Evolutionary conservation across 2,797 vertebrate species (phyloP).

Genomic region (Notolabrus celidotus): DNA sequence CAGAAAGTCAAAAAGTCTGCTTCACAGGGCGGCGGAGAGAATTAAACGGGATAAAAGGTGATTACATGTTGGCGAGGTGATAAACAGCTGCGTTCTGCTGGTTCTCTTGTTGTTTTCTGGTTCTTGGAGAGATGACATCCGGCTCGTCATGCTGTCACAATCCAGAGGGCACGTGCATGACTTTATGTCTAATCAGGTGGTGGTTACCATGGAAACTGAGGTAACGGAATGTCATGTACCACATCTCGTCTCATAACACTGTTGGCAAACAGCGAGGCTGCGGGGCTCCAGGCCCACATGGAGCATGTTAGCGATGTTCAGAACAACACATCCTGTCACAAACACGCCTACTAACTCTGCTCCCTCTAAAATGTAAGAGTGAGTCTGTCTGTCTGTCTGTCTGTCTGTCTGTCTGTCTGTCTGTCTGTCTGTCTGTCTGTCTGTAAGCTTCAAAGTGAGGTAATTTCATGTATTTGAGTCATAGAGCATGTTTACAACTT

Average conservation of each 20-base stretch:
- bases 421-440: background rate
- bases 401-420: background rate
- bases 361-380: conserved; percentile 18
- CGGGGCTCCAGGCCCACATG: conserved; percentile 57
- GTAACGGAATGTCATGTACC: conserved; percentile 73
- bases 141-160: conserved; percentile 67
- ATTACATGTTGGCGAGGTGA: conserved; percentile 19
- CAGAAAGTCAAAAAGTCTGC: conserved; percentile 52
- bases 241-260: conserved; percentile 63
- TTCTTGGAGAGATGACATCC: conserved; percentile 67
- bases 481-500: too few species aligned
- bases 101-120: conserved; percentile 27
- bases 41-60: conserved; percentile 55
- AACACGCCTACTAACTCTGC: conserved; percentile 33
- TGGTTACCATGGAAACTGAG: conserved; percentile 83
- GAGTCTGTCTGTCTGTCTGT: background rate
- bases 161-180: conserved; percentile 72
- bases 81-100: conserved; percentile 29
- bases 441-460: background rate
- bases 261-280: conserved; percentile 60
- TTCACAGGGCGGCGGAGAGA: conserved; percentile 24
- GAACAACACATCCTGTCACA: conserved; percentile 44
- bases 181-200: conserved; percentile 80
- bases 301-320: conserved; percentile 57
- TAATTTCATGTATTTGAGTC: too few species aligned